These are phyloP conservation scores for Miichthys miiuy DNA, from an alignment of 2,797 vertebrate genomes.

Conservation along the genomic window DNA sequence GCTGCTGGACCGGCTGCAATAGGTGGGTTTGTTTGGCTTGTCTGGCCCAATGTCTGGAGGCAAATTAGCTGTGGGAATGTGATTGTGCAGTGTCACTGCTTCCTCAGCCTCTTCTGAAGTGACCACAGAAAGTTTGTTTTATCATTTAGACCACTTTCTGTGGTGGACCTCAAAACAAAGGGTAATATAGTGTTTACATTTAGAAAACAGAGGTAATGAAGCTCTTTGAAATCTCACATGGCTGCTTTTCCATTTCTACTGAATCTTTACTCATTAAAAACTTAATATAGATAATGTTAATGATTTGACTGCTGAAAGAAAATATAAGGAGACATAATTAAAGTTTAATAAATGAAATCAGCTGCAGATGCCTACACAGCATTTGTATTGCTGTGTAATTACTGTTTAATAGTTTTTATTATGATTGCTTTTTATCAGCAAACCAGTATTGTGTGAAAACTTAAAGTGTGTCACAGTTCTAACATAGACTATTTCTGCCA, in stretches of 20 bases:
- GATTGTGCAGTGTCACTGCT: neutral
- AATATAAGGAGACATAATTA: neutral
- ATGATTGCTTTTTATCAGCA: neutral
- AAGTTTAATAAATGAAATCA: neutral
- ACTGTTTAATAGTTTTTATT: neutral
- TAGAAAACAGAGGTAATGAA: neutral
- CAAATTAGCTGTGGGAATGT: conserved; percentile 2
- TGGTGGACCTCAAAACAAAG: neutral
- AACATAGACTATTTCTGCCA: neutral
- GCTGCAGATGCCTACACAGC: neutral
- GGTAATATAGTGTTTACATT: conserved; percentile 17
- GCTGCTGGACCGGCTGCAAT: conserved; percentile 71
- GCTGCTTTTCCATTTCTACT: neutral
- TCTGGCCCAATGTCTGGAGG: neutral
- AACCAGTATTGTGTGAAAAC: neutral
- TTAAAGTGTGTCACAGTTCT: neutral
- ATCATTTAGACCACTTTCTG: conserved; percentile 4
- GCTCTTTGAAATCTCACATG: neutral
- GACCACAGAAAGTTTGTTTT: neutral
- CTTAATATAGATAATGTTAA: neutral
- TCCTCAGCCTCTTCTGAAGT: conserved; percentile 6
- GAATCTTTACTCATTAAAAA: neutral
- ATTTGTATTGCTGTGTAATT: neutral
- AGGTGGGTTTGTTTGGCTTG: conserved; percentile 69
- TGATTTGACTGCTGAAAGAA: conserved; percentile 2